Base-by-base conservation (phyloP, 2,113 vertebrate species). In the Otolemur garnettii region DNA sequence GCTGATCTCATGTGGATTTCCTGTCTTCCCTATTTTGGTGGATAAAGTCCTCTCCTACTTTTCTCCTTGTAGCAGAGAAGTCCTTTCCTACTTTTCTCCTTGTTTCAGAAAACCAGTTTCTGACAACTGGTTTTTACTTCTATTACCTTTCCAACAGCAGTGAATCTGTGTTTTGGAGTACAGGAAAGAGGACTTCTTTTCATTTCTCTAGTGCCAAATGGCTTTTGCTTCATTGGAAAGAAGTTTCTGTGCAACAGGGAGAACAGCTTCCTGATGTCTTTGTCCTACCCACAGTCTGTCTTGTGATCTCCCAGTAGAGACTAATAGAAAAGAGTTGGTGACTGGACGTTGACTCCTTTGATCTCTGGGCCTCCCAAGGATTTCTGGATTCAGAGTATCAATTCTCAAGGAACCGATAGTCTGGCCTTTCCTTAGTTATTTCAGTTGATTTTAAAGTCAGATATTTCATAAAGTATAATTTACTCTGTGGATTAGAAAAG, bases 391-490 rank as follows among this genome's bases (percentile, higher is more conserved):
- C 14, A 7, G 0, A 60, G 6, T 17, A 66, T 83, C 33, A 42
- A 0, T 55, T 42, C 11, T 11, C 7, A 84, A 53, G 59, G n/a
- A 95, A 80, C 0, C 62, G 28, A 82, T 83, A 62, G 14, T 89
- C 17, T 79, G 1, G 9, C 1, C 4, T 95, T 93, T 2, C 24
- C 26, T 97, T 74, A 71, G 75, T 33, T 68, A 26, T 97, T 98
- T 97, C 18, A 55, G 0, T 92, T 96, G 60, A 80, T 86, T 97
- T 96, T 94, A 89, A 97, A 98, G 95, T 0, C 12, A 81, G 26
- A 82, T 95, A 90, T 72, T 77, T 81, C 18, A 22, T 90, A 1
- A 87, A 13, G 38, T 81, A 93, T 85, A 45, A 53, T 79, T 93
- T 92, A 92, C 72, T 19, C 33, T 33, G 82, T 30, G 62, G n/a